Evolutionary conservation across 2,888 invertebrate species (phyloP).

Genomic region (Nesidiocoris tenuis): DNA sequence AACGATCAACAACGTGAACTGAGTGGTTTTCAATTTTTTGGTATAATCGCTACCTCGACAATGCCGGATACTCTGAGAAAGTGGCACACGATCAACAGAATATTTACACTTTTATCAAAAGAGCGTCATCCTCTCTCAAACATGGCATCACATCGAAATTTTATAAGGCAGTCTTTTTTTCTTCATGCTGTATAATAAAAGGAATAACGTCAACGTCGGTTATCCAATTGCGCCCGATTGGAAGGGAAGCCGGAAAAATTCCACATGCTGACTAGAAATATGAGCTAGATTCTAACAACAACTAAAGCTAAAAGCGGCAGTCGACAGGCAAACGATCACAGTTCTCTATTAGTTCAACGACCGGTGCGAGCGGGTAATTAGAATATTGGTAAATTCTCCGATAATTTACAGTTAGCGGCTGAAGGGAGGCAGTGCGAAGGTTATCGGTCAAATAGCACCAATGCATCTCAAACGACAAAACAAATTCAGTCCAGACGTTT

Average conservation of each 20-base stretch:
- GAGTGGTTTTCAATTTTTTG: background rate
- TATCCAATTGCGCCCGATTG: background rate
- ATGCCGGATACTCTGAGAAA: slow-evolving; percentile 16
- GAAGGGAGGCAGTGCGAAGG: too few relatives aligned
- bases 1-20: slow-evolving; percentile 23
- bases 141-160: slow-evolving; percentile 20
- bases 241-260: background rate
- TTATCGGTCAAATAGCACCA: too few relatives aligned
- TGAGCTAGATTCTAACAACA: background rate
- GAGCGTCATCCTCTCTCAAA: background rate
- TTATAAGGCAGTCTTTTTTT: slow-evolving; percentile 26
- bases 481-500: too few relatives aligned
- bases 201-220: slow-evolving; percentile 3
- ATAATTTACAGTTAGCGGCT: too few relatives aligned
- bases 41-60: slow-evolving; percentile 19
- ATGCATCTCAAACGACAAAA: too few relatives aligned
- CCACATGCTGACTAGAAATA: background rate
- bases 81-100: background rate
- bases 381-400: too few relatives aligned
- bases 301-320: background rate
- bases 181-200: slow-evolving; percentile 6
- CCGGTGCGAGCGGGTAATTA: too few relatives aligned
- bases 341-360: background rate
- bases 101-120: slow-evolving; percentile 1
- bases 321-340: background rate